A percentile compares a stretch with the other conserved stretches of the same genome.
Conservation (phyloP, 2,797 vertebrate species). For the Graptemys geographica region DNA sequence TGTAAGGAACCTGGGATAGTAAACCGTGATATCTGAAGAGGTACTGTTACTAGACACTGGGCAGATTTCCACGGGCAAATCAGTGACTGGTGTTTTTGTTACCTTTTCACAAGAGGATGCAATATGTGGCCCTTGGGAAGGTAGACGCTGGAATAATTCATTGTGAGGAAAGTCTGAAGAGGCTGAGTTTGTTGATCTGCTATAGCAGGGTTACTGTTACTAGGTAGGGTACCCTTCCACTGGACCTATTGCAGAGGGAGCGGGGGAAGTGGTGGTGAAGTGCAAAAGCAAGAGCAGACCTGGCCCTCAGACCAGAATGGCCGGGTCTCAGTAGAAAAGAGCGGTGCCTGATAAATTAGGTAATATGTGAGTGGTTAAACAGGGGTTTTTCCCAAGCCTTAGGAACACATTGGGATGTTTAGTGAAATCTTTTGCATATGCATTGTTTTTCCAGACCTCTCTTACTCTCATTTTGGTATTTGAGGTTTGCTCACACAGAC, state of each 20-base stretch:
- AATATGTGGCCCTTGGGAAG: constrained; percentile 12
- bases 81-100: neutral
- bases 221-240: neutral
- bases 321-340: neutral
- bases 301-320: neutral
- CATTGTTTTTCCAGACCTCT: neutral
- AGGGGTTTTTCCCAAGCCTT: neutral
- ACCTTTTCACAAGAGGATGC: neutral
- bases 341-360: neutral
- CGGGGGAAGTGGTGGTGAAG: neutral
- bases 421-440: neutral
- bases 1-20: neutral
- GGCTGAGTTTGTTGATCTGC: constrained; percentile 5
- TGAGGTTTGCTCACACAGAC: neutral
- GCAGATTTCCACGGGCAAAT: neutral
- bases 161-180: constrained; percentile 8
- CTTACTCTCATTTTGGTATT: neutral
- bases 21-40: neutral
- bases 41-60: neutral
- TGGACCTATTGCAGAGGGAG: neutral
- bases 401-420: neutral
- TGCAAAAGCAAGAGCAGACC: neutral
- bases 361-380: neutral
- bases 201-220: neutral
- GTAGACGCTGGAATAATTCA: neutral